Conservation (phyloP, 1,140 invertebrate species). For the Daktulosphaira vitifoliae region DNA sequence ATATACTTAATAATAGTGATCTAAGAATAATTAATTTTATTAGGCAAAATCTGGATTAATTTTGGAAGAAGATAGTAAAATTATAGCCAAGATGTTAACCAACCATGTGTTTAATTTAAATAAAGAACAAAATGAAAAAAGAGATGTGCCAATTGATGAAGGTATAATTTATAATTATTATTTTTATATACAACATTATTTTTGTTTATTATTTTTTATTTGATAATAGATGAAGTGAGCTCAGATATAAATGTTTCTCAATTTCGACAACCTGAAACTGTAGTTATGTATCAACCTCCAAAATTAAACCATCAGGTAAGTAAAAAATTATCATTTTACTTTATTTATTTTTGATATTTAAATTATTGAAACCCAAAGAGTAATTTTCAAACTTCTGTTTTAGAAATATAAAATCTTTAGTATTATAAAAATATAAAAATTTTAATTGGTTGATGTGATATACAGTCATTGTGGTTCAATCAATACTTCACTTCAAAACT, state of each 20-base stretch:
- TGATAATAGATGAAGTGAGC: conserved; percentile 19
- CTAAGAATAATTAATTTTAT: background rate
- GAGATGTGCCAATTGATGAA: conserved; percentile 38
- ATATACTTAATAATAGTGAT: background rate
- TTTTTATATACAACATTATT: background rate
- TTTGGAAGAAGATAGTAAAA: conserved; percentile 80
- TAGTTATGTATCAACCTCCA: conserved; percentile 14
- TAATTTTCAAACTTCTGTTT: too few species aligned
- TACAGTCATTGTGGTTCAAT: too few species aligned
- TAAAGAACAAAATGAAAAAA: conserved; percentile 54
- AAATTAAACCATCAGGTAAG: conserved; percentile 23
- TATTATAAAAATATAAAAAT: too few species aligned
- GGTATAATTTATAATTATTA: conserved; percentile 2
- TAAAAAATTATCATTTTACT: too few species aligned
- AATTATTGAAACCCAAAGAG: too few species aligned
- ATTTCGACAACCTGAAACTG: conserved; percentile 26
- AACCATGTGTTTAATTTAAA: conserved; percentile 62
- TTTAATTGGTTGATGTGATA: too few species aligned
- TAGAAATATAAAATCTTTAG: too few species aligned
- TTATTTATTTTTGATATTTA: background rate
- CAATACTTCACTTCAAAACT: too few species aligned
- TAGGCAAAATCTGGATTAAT: conserved; percentile 76
- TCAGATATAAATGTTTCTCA: conserved; percentile 11
- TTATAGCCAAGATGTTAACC: conserved; percentile 78
- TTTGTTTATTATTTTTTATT: background rate